A percentile compares a stretch with the other conserved stretches of the same genome.
Evolutionary conservation across 2,888 invertebrate species (phyloP).

Genomic region (Serripes groenlandicus): DNA sequence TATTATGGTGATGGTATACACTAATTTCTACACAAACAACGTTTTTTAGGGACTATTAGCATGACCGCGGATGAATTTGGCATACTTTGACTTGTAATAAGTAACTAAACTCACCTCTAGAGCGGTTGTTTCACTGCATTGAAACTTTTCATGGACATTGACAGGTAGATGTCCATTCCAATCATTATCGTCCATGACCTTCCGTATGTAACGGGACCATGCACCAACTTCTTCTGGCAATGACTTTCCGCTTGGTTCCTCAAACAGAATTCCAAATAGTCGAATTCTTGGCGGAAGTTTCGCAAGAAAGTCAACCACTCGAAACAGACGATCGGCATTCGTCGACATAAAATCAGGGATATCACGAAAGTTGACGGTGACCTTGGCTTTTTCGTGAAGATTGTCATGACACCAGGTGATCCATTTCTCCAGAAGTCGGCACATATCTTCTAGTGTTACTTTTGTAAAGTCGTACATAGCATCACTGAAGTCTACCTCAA

Average conservation of each 20-base stretch:
- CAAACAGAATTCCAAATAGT: constrained; percentile 43
- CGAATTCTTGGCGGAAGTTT: constrained; percentile 3
- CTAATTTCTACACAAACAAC: too few relatives aligned
- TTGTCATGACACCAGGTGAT: constrained; percentile 32
- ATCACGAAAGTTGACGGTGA: constrained; percentile 45
- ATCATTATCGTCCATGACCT: constrained; percentile 34
- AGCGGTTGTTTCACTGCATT: constrained; percentile 18
- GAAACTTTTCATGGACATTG: constrained; percentile 34
- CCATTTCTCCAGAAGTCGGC: constrained; percentile 30
- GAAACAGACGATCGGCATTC: constrained; percentile 28
- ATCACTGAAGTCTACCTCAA: constrained; percentile 38
- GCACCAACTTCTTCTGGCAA: constrained; percentile 30
- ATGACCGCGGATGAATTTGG: too few relatives aligned
- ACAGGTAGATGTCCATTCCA: constrained; percentile 48
- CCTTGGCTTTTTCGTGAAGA: constrained; percentile 25
- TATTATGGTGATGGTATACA: too few relatives aligned
- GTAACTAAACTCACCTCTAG: constrained; percentile 27
- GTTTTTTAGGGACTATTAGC: too few relatives aligned
- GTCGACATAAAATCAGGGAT: constrained; percentile 43
- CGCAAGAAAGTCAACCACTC: constrained; percentile 25
- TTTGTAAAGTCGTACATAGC: constrained; percentile 35
- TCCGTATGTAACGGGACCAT: constrained; percentile 6
- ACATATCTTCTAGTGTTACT: constrained; percentile 20
- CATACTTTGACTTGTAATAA: too few relatives aligned
- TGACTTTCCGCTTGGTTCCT: constrained; percentile 32